phyloP scores from a whole-genome alignment of 2,888 invertebrate species.

The Dynastes grantii region DNA sequence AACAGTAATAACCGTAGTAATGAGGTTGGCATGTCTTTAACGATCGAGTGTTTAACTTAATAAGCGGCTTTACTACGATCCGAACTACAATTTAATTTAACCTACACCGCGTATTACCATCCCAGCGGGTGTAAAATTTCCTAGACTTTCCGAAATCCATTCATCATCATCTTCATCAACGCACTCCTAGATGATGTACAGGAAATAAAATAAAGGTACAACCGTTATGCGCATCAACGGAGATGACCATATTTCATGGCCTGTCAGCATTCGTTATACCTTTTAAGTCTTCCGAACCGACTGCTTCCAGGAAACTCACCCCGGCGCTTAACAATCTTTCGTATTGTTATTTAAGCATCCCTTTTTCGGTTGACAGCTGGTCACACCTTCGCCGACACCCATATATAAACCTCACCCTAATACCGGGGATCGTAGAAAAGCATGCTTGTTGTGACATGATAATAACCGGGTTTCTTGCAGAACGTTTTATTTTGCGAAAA shows the following conservation, averaged over 20 bases:
- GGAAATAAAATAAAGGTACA: constrained; percentile 23
- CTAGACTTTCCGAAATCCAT: constrained; percentile 39
- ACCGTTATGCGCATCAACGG: constrained; percentile 29
- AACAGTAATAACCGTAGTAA: constrained; percentile 29
- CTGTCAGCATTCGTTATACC: constrained; percentile 50
- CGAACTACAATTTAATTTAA: constrained; percentile 31
- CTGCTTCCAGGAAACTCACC: constrained; percentile 47
- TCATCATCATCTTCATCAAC: constrained; percentile 10
- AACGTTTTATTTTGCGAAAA: constrained; percentile 19
- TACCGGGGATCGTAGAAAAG: constrained; percentile 17
- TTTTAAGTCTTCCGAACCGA: constrained; percentile 38
- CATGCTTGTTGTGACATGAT: constrained; percentile 41
- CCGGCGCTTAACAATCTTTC: constrained; percentile 44
- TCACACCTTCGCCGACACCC: constrained; percentile 49
- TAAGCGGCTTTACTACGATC: constrained; percentile 6
- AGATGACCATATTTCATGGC: constrained; percentile 52
- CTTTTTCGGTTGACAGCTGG: constrained; percentile 43
- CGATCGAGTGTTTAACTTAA: constrained; percentile 18
- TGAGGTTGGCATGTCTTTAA: constrained; percentile 6
- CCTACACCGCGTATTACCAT: constrained; percentile 1
- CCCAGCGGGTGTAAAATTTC: constrained; percentile 33
- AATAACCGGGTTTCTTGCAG: constrained; percentile 21
- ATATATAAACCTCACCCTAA: constrained; percentile 33
- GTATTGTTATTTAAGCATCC: constrained; percentile 43
- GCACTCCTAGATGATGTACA: constrained; percentile 7